These are phyloP conservation scores for Beaufortia kweichowensis DNA, from an alignment of 2,113 vertebrate species.

Conservation along the genomic window DNA sequence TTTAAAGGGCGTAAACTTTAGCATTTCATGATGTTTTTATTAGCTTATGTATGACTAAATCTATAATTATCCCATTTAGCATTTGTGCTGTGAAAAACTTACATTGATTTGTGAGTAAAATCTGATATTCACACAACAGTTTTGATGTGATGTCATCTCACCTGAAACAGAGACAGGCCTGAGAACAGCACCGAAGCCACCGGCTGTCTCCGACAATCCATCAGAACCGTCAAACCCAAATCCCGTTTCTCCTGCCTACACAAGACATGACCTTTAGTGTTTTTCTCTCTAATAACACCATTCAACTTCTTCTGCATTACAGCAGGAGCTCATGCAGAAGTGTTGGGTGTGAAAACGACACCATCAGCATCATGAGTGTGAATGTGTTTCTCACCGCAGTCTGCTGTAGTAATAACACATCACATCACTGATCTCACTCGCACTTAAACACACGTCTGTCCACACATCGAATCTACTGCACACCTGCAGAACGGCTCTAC, in stretches of 20 bases:
- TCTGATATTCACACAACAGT: too few species aligned
- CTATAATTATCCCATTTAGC: too few species aligned
- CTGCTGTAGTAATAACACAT: conserved; percentile 76
- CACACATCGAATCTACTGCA: conserved; percentile 72
- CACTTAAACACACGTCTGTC: conserved; percentile 65
- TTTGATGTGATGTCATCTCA: conserved; percentile 68
- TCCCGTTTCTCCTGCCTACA: conserved; percentile 76
- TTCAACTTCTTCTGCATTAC: too few species aligned
- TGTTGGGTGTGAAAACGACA: too few species aligned
- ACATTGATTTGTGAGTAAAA: too few species aligned
- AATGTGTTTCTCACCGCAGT: conserved; percentile 70
- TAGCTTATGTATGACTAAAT: too few species aligned
- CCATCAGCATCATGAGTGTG: too few species aligned
- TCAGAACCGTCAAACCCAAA: conserved; percentile 76
- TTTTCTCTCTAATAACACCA: too few species aligned
- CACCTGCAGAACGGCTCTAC: conserved; percentile 78
- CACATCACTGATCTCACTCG: conserved; percentile 71
- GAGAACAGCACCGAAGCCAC: conserved; percentile 69
- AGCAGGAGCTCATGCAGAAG: too few species aligned
- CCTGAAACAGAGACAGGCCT: conserved; percentile 80
- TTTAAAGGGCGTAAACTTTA: too few species aligned
- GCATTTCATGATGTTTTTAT: too few species aligned
- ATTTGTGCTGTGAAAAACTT: too few species aligned
- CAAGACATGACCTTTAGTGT: not conserved
- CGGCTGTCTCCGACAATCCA: conserved; percentile 76